A percentile compares a stretch with the other conserved stretches of the same genome.
Conservation (phyloP, 2,888 invertebrate species). For the Notodonta dromedarius region DNA sequence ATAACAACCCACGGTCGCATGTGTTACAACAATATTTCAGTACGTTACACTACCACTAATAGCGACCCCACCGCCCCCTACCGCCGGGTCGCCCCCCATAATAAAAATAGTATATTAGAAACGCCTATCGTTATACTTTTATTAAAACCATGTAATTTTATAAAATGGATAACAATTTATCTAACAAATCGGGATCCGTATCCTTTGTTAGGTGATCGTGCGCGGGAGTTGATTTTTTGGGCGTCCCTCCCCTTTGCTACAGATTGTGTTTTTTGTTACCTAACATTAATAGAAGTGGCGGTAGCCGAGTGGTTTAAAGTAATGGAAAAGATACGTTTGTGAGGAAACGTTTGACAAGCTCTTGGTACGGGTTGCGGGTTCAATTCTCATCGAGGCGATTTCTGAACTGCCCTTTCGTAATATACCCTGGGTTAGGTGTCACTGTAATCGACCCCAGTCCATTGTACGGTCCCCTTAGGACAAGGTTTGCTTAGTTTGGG, state of each 20-base stretch:
- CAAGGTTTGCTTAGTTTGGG: too few relatives aligned
- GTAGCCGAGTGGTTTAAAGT: neutral
- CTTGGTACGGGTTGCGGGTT: too few relatives aligned
- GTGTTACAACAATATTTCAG: constrained; percentile 15
- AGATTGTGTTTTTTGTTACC: constrained; percentile 31
- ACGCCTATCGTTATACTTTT: constrained; percentile 66
- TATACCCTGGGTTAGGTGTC: too few relatives aligned
- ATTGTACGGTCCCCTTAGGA: too few relatives aligned
- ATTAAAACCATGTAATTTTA: constrained; percentile 73
- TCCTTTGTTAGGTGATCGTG: constrained; percentile 30
- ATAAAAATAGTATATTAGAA: constrained; percentile 61
- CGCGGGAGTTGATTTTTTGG: constrained; percentile 40
- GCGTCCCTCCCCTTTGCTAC: constrained; percentile 27
- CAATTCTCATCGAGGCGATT: too few relatives aligned
- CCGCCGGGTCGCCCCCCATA: constrained; percentile 61
- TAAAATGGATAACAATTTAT: constrained; percentile 68
- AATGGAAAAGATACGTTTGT: neutral
- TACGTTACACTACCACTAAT: constrained; percentile 42
- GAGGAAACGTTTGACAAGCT: too few relatives aligned
- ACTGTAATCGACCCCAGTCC: too few relatives aligned
- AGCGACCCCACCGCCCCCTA: constrained; percentile 53
- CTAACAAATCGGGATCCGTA: constrained; percentile 55
- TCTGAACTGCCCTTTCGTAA: too few relatives aligned
- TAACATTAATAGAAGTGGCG: neutral
- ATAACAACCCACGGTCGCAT: neutral